These are phyloP conservation scores for Actinemys pallida DNA, from an alignment of 2,113 vertebrate species.

Conservation along the genomic window DNA sequence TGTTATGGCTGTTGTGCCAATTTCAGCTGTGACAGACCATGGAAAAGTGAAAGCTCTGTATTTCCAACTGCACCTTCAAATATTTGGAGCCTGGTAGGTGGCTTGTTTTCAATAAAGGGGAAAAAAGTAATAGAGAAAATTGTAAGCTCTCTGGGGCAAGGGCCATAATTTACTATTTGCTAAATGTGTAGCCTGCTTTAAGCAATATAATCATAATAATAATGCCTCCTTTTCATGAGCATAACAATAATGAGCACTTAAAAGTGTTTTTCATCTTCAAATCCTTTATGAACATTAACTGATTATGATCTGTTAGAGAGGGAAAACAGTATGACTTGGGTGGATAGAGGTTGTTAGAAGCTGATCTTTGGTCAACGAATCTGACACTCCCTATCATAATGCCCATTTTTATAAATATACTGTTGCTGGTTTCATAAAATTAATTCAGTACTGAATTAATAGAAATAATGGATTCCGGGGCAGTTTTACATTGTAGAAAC, in stretches of 20 bases:
- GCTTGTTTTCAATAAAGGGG: neutral
- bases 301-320: neutral
- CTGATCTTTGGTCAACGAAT: neutral
- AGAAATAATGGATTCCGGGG: accelerated
- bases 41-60: accelerated
- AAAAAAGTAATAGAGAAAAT: neutral
- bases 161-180: neutral
- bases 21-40: neutral
- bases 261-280: neutral
- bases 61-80: neutral
- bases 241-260: neutral
- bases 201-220: neutral
- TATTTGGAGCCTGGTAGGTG: accelerated
- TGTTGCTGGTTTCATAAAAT: neutral
- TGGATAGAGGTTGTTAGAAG: accelerated
- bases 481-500: neutral
- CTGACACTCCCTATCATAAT: neutral
- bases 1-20: accelerated
- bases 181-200: neutral
- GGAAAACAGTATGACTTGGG: accelerated
- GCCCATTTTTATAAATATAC: neutral
- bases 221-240: neutral
- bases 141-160: neutral
- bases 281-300: neutral
- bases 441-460: neutral